These are phyloP conservation scores for Odontophorus gujanensis DNA, from an alignment of 2,113 vertebrate genomes.

Conservation along the genomic window DNA sequence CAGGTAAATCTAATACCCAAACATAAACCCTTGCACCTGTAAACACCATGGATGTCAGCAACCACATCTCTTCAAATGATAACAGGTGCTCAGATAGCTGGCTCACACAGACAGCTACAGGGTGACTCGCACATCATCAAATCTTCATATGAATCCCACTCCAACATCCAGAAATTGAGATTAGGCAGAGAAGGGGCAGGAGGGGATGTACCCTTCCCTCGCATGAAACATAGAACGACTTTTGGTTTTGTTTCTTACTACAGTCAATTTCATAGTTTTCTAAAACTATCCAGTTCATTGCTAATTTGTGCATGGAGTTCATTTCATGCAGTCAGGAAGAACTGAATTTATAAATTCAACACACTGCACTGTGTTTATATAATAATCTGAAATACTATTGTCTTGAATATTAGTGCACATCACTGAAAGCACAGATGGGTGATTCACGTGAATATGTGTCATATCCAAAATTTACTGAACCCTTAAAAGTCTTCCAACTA, in stretches of 20 bases:
- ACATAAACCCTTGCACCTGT: background rate
- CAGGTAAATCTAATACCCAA: fast-evolving
- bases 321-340: background rate
- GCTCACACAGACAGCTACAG: background rate
- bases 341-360: background rate
- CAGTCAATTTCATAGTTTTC: background rate
- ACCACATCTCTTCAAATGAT: background rate
- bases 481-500: conserved; percentile 52
- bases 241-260: background rate
- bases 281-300: background rate
- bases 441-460: background rate
- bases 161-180: background rate
- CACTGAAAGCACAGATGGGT: background rate
- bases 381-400: background rate
- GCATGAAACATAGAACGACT: background rate
- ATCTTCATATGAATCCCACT: background rate
- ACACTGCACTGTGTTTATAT: background rate
- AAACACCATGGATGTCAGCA: background rate
- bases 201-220: background rate
- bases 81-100: fast-evolving
- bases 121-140: fast-evolving
- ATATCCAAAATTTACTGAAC: conserved; percentile 29
- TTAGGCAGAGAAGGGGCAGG: background rate
- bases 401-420: background rate
- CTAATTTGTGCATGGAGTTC: background rate